Conservation (phyloP, 2,888 invertebrate genomes). For the Leucozona laternaria region DNA sequence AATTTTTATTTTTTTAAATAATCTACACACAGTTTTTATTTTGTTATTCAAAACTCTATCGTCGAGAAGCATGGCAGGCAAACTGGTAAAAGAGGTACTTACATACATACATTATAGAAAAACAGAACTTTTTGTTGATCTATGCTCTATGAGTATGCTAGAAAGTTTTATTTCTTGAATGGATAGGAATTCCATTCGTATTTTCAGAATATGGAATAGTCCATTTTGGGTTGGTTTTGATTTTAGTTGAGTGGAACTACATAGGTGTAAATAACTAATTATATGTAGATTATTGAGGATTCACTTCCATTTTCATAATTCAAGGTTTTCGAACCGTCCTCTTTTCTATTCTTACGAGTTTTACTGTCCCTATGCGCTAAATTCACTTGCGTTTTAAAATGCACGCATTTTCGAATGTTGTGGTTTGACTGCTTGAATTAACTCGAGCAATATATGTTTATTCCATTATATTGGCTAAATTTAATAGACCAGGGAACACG, state of each 20-base stretch:
- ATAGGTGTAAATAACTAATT: background rate
- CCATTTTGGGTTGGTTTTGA: background rate
- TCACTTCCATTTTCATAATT: too few species aligned
- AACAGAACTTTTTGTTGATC: background rate
- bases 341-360: too few species aligned
- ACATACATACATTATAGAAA: background rate
- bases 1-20: constrained; percentile 42
- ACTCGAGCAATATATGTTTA: too few species aligned
- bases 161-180: constrained; percentile 9
- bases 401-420: too few species aligned
- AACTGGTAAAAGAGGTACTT: background rate
- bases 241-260: background rate
- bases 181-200: background rate
- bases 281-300: background rate
- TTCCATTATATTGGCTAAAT: too few species aligned
- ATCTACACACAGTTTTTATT: background rate
- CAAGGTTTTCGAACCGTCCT: too few species aligned
- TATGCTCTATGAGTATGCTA: constrained; percentile 6
- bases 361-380: too few species aligned
- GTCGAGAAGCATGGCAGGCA: constrained; percentile 10
- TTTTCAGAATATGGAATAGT: background rate
- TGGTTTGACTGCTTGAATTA: too few species aligned
- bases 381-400: too few species aligned
- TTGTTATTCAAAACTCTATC: constrained; percentile 20
- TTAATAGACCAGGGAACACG: too few species aligned